Conservation (phyloP, 1,140 invertebrate species). For the Drepana arcuata region DNA sequence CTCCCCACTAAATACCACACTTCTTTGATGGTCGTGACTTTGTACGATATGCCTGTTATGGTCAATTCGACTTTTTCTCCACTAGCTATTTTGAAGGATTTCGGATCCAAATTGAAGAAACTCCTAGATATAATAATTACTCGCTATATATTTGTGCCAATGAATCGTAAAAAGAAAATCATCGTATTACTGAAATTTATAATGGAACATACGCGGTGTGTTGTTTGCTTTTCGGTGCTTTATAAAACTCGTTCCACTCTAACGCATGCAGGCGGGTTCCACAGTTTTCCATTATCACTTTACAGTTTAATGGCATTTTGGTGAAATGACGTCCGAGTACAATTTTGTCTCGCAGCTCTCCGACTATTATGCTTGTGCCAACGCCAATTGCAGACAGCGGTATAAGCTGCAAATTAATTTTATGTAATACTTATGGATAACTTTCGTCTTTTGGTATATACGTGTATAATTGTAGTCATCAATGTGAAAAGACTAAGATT, state of each 20-base stretch:
- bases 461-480: no score
- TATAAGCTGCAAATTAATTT: conserved; percentile 40
- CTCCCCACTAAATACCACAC: conserved; percentile 60
- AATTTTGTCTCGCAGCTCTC: conserved; percentile 39
- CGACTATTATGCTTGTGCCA: conserved; percentile 57
- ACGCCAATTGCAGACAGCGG: conserved; percentile 51
- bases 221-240: conserved; percentile 51
- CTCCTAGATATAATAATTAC: no score
- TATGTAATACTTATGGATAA: no score
- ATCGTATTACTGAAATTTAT: no score
- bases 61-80: conserved; percentile 50
- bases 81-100: conserved; percentile 44
- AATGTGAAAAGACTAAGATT: no score
- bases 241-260: conserved; percentile 58
- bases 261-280: conserved; percentile 47
- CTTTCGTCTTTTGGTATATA: no score
- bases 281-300: conserved; percentile 52
- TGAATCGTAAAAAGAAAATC: no score
- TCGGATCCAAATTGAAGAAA: conserved; percentile 55
- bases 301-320: conserved; percentile 43
- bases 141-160: no score
- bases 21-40: conserved; percentile 46
- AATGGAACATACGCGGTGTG: no score
- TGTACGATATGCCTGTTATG: conserved; percentile 43
- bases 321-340: conserved; percentile 54